Base-by-base conservation (phyloP, 2,113 vertebrate species). In the Morone chrysops region DNA sequence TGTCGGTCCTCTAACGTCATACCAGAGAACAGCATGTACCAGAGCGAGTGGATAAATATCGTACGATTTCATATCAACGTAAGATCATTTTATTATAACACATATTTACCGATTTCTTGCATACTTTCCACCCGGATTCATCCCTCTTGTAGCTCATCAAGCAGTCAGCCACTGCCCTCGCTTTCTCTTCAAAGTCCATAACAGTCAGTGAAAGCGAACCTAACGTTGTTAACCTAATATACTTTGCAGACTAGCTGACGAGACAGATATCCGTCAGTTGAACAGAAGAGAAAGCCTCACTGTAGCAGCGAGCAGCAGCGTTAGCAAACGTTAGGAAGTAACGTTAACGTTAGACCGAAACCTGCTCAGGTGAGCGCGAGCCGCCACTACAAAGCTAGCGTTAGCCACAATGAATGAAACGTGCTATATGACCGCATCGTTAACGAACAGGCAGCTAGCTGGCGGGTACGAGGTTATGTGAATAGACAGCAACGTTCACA, bases 101-200 rank as follows among this genome's bases (percentile, higher is more conserved):
- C 5, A 65, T 13, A 89, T 94, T 96, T 90, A 98, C 97, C 92
- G 92, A 90, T 90, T 93, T 95, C 82, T 95, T 96, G 90, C 96
- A 96, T 50, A 87, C 89, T 86, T 94, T 96, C 97, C 98, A 99
- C 2, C 97, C 97, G 2, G 91, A 89, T 16, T 91, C 70, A 47
- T 98, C 97, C 69, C 70, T 93, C 67, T 91, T 96, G 92, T 97
- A 99, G 41, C 87, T 80, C 45, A 74, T 61, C 83, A 98, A 7
- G 45, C 94, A 95, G 14, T 95, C 95, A 0, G 95, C 96, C 70
- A 96, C 96, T n/a, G 63, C 65, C 51, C 73, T 88, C 1, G 96
- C 94, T 10, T 75, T 83, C 2, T 87, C 83, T 1, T 75, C 81
- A 65, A 94, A 95, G 41, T 96, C 95, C 96, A 97, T 97, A 13